Evolutionary conservation across 2,888 invertebrate species (phyloP).

Genomic region (Herminia tarsipennalis): DNA sequence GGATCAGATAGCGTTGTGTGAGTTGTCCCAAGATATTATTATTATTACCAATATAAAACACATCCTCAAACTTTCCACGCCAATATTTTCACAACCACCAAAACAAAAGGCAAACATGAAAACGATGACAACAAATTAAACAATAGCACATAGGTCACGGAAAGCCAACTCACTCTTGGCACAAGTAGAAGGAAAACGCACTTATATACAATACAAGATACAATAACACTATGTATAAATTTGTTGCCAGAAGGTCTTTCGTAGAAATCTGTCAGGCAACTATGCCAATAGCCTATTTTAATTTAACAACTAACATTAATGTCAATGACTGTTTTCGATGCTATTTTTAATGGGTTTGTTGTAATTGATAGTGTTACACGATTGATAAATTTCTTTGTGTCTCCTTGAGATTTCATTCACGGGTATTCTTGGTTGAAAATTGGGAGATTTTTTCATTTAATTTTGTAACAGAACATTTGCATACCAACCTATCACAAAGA

Average conservation of each 20-base stretch:
- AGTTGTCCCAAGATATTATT: too few species aligned
- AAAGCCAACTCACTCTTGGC: constrained; percentile 29
- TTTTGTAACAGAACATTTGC: too few species aligned
- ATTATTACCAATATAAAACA: background rate
- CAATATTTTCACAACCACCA: constrained; percentile 7
- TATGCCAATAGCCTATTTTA: constrained; percentile 9
- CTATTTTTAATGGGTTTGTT: too few species aligned
- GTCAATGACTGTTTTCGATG: too few species aligned
- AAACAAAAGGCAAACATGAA: constrained; percentile 7
- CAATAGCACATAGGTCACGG: constrained; percentile 18
- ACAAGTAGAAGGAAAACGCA: constrained; percentile 22
- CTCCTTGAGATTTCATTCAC: too few species aligned
- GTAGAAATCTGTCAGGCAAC: constrained; percentile 13
- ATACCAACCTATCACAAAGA: too few species aligned
- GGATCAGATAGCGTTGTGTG: too few species aligned
- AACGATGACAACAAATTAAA: constrained; percentile 9
- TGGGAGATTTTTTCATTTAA: too few species aligned
- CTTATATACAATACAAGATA: background rate
- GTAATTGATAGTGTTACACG: too few species aligned
- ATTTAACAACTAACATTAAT: background rate
- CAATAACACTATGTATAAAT: constrained; percentile 1
- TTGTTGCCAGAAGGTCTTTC: constrained; percentile 29
- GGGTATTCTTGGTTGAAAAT: too few species aligned
- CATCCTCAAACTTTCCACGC: background rate
- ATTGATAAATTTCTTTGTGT: too few species aligned